A percentile compares a stretch with the other conserved stretches of the same genome.
phyloP scores from a whole-genome alignment of 2,113 vertebrate genomes.

The Alethe castanea region DNA sequence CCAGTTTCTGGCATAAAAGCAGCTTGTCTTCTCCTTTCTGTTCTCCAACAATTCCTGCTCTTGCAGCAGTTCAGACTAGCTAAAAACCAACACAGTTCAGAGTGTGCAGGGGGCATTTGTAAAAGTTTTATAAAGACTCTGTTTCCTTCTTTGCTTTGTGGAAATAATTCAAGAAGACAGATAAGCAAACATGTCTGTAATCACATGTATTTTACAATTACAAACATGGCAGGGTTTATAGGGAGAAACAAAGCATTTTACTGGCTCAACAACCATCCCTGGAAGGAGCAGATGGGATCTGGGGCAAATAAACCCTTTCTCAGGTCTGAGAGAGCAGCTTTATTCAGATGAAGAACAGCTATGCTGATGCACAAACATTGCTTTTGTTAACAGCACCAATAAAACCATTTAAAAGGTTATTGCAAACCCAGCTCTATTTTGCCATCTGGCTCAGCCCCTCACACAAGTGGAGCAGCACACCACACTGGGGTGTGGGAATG shows the following conservation, averaged over 20 bases:
- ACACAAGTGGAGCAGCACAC: not conserved
- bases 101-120: not conserved
- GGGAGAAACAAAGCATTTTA: not conserved
- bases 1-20: not conserved
- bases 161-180: not conserved
- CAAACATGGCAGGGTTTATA: not conserved
- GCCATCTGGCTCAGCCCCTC: slow-evolving; percentile 33
- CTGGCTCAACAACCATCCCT: not conserved
- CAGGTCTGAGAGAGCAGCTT: not conserved
- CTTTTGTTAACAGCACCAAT: not conserved
- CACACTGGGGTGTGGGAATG: not conserved
- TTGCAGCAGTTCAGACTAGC: not conserved
- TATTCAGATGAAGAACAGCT: not conserved
- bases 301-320: not conserved
- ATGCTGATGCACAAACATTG: not conserved
- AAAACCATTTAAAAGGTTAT: not conserved
- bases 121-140: not conserved
- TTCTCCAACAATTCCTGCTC: not conserved
- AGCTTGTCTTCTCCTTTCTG: not conserved
- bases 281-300: slow-evolving; percentile 21
- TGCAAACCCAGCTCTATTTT: not conserved
- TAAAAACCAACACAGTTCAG: not conserved
- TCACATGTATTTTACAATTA: not conserved
- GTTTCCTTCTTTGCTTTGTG: not conserved
- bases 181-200: not conserved